Evolutionary conservation across 2,888 invertebrate genomes (phyloP).

Genomic region (Ormyrus labotus): DNA sequence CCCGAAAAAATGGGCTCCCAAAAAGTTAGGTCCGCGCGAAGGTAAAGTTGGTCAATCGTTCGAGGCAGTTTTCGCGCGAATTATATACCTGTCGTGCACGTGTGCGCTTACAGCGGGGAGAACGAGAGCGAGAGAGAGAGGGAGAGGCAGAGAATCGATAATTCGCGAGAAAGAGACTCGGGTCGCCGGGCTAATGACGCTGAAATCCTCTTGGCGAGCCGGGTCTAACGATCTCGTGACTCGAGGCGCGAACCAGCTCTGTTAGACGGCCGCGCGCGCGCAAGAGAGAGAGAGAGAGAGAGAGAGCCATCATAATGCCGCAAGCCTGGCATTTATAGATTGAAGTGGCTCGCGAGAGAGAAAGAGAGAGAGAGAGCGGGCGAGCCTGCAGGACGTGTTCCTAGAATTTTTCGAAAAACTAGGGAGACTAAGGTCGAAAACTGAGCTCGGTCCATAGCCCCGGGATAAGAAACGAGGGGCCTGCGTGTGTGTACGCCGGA

Average conservation of each 20-base stretch:
- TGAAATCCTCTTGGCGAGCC: slow-evolving; percentile 36
- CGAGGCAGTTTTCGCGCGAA: background rate
- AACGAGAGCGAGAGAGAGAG: background rate
- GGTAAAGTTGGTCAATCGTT: background rate
- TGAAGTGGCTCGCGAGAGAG: background rate
- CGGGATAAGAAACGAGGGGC: too few species aligned
- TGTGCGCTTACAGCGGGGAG: background rate
- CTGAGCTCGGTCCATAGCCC: too few species aligned
- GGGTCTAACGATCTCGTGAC: slow-evolving; percentile 55
- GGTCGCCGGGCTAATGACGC: slow-evolving; percentile 45
- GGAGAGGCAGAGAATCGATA: slow-evolving; percentile 40
- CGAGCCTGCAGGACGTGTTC: slow-evolving; percentile 28
- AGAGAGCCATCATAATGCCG: slow-evolving; percentile 16
- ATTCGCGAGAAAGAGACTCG: slow-evolving; percentile 41
- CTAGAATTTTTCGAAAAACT: slow-evolving; percentile 34
- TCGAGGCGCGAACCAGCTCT: slow-evolving; percentile 38
- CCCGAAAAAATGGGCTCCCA: too few species aligned
- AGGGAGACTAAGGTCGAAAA: background rate
- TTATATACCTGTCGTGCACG: background rate
- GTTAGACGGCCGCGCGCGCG: background rate
- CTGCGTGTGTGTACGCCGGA: too few species aligned
- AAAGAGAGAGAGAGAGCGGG: background rate
- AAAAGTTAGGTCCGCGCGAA: background rate
- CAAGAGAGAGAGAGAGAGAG: too few species aligned
- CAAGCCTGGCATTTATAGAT: background rate